Percentiles rank a stretch among this genome's conserved stretches.
phyloP scores from a whole-genome alignment of 2,797 vertebrate species.

The Danio aesculapii region DNA sequence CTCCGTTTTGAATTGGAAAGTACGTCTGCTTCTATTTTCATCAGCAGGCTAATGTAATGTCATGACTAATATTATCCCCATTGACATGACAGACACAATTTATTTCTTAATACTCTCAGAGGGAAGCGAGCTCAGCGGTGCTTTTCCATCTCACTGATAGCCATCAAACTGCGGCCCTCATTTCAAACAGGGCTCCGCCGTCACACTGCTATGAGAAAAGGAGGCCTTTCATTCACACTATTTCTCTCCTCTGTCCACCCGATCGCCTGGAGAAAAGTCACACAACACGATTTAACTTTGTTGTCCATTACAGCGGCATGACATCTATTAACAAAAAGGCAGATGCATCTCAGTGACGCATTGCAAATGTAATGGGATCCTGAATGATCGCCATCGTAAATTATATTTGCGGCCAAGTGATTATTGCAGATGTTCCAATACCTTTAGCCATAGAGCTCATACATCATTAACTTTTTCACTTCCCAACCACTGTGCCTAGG shows the following conservation, averaged over 20 bases:
- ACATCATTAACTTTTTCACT: not conserved
- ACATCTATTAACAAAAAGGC: constrained; percentile 16
- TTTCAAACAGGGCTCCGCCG: constrained; percentile 52
- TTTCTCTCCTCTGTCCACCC: constrained; percentile 29
- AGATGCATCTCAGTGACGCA: constrained; percentile 4
- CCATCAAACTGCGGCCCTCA: constrained; percentile 55
- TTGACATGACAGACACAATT: constrained; percentile 67
- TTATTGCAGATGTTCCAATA: not conserved
- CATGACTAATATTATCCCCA: constrained; percentile 66
- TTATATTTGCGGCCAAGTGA: constrained; percentile 6
- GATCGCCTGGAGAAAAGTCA: constrained; percentile 65
- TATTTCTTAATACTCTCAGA: constrained; percentile 65
- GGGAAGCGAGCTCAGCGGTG: constrained; percentile 56
- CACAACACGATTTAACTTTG: constrained; percentile 26
- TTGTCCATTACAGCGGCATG: constrained; percentile 5
- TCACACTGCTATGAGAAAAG: constrained; percentile 36
- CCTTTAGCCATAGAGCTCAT: not conserved
- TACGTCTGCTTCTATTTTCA: constrained; percentile 61
- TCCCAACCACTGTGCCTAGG: no score
- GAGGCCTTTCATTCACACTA: constrained; percentile 40
- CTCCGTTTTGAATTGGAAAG: constrained; percentile 54
- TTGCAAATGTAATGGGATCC: constrained; percentile 11
- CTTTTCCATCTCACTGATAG: constrained; percentile 57
- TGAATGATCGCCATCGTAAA: constrained; percentile 12
- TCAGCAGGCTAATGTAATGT: constrained; percentile 66